Evolutionary conservation across 2,888 invertebrate genomes (phyloP).

Genomic region (Smittia aterrima): DNA sequence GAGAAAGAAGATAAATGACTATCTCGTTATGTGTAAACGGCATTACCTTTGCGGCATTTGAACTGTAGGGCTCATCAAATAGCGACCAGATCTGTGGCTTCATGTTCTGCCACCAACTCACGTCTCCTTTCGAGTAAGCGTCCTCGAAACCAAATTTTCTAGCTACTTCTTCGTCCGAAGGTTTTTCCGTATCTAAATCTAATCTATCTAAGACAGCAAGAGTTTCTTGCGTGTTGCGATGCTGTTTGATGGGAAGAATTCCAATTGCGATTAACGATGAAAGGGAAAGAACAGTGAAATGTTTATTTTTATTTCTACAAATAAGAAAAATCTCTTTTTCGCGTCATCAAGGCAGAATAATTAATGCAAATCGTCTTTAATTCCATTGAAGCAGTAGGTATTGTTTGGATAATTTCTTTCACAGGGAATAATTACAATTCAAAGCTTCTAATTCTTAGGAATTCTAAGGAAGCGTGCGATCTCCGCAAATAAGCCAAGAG

Average conservation of each 20-base stretch:
- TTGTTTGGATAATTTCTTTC: background rate
- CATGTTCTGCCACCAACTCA: constrained; percentile 94
- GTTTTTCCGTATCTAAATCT: constrained; percentile 96
- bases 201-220: constrained; percentile 94
- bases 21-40: background rate
- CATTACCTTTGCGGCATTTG: constrained; percentile 91
- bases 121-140: constrained; percentile 84
- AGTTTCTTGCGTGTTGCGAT: constrained; percentile 98
- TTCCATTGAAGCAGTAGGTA: background rate
- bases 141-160: constrained; percentile 96
- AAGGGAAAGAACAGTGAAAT: background rate
- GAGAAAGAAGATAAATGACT: background rate
- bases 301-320: background rate
- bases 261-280: background rate
- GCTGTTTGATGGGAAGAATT: constrained; percentile 57
- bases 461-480: background rate
- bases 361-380: constrained; percentile 1
- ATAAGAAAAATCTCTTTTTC: background rate
- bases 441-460: background rate
- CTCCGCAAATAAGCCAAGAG: background rate
- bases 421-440: background rate
- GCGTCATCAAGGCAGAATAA: background rate
- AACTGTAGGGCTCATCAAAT: constrained; percentile 99
- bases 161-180: constrained; percentile 96
- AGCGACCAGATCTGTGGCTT: constrained; percentile 98